phyloP scores from a whole-genome alignment of 2,888 invertebrate genomes.

The Pogonocherus hispidulus region DNA sequence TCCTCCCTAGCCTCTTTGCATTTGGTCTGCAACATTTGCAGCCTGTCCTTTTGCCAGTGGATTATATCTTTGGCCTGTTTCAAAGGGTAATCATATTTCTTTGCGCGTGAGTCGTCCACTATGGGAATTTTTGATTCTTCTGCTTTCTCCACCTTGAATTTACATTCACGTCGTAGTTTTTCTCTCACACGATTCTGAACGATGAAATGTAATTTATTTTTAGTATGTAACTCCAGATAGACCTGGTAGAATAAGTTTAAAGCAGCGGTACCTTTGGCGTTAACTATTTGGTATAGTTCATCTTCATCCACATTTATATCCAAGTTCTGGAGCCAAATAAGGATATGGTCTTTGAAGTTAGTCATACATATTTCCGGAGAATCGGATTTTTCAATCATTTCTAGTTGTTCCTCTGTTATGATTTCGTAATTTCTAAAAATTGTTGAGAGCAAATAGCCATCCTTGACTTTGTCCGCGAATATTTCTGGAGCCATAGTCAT shows the following conservation, averaged over 20 bases:
- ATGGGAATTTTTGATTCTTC: conserved; percentile 18
- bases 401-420: conserved; percentile 72
- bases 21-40: conserved; percentile 65
- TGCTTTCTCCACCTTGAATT: conserved; percentile 62
- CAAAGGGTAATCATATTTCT: conserved; percentile 67
- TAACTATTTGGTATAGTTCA: conserved; percentile 70
- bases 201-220: conserved; percentile 64
- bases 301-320: conserved; percentile 69
- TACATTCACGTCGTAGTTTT: conserved; percentile 55
- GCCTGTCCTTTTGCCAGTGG: conserved; percentile 72
- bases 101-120: neutral
- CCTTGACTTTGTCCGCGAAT: conserved; percentile 73
- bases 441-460: conserved; percentile 73
- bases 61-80: conserved; percentile 70
- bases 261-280: conserved; percentile 70
- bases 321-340: conserved; percentile 71
- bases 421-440: conserved; percentile 74
- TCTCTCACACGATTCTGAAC: conserved; percentile 43
- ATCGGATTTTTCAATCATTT: conserved; percentile 66
- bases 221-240: conserved; percentile 74
- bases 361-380: conserved; percentile 55
- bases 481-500: conserved; percentile 72
- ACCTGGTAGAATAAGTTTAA: conserved; percentile 75
- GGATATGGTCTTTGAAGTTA: conserved; percentile 71
- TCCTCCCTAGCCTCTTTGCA: conserved; percentile 59